Conservation (phyloP, 2,797 vertebrate genomes). For the Manis javanica region DNA sequence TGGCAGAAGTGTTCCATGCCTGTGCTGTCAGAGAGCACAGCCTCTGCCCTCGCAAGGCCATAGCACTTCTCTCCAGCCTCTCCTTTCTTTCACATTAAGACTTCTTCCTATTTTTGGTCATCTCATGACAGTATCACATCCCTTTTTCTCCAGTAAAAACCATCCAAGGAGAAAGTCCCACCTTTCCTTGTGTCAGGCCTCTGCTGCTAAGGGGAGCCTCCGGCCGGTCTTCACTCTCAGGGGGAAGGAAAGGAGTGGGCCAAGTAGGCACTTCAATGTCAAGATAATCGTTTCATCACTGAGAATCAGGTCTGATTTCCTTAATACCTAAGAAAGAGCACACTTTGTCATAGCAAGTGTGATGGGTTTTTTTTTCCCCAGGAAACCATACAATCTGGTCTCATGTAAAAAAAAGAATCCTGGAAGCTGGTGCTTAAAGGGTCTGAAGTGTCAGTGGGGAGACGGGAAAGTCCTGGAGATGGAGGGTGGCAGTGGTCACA, state of each 20-base stretch:
- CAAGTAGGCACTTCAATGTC: background rate
- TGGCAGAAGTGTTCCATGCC: background rate
- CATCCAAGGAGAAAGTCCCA: background rate
- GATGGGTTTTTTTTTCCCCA: background rate
- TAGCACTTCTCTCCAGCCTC: background rate
- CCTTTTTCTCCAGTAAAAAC: background rate
- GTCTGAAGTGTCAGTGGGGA: background rate
- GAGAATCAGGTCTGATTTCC: conserved; percentile 18
- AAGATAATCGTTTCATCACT: background rate
- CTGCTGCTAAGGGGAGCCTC: background rate
- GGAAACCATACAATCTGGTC: background rate
- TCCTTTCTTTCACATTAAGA: background rate
- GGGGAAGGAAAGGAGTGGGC: too few relatives aligned
- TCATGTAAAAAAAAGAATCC: background rate
- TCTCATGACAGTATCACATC: background rate
- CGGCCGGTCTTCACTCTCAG: background rate
- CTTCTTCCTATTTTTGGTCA: background rate
- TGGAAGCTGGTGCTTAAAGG: background rate
- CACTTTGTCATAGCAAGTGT: background rate
- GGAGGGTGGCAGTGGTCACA: background rate
- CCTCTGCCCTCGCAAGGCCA: background rate
- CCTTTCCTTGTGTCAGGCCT: background rate
- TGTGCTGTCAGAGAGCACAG: background rate
- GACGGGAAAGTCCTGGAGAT: background rate
- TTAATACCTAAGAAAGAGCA: background rate